Conservation (phyloP, 2,888 invertebrate species). For the Frankliniella intonsa region DNA sequence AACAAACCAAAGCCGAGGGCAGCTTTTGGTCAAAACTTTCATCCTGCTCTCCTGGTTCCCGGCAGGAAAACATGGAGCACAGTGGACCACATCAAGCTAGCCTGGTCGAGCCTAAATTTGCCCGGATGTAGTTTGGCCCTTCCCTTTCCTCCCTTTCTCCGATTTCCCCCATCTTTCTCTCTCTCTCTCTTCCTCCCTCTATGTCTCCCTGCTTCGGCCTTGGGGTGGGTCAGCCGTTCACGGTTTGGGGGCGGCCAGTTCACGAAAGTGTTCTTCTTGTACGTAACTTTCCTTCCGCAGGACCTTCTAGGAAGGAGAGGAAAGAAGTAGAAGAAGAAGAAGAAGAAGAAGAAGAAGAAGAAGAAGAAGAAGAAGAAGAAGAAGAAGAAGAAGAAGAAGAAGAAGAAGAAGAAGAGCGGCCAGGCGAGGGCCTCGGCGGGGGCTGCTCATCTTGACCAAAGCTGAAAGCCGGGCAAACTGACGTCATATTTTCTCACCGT, state of each 20-base stretch:
- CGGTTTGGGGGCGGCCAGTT: neutral
- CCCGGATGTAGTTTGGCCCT: neutral
- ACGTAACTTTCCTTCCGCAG: neutral
- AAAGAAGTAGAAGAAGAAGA: neutral
- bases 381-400: neutral
- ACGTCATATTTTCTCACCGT: constrained; percentile 10
- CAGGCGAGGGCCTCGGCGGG: too few relatives aligned
- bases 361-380: neutral
- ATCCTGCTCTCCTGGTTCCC: neutral
- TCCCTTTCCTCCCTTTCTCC: neutral
- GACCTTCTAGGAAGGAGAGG: neutral
- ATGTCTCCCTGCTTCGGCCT: neutral
- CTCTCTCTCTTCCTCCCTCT: neutral
- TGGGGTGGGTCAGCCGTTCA: constrained; percentile 3
- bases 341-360: neutral
- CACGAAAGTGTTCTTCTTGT: constrained; percentile 5
- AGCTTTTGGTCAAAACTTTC: too few relatives aligned
- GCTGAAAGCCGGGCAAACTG: neutral
- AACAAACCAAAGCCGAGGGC: too few relatives aligned
- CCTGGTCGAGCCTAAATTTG: neutral
- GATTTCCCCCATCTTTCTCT: neutral
- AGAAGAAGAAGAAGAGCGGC: neutral
- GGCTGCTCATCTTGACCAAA: neutral
- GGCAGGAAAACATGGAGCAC: neutral
- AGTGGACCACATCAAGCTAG: neutral